Conservation (phyloP, 2,113 vertebrate genomes). For the Setophaga kirtlandii region DNA sequence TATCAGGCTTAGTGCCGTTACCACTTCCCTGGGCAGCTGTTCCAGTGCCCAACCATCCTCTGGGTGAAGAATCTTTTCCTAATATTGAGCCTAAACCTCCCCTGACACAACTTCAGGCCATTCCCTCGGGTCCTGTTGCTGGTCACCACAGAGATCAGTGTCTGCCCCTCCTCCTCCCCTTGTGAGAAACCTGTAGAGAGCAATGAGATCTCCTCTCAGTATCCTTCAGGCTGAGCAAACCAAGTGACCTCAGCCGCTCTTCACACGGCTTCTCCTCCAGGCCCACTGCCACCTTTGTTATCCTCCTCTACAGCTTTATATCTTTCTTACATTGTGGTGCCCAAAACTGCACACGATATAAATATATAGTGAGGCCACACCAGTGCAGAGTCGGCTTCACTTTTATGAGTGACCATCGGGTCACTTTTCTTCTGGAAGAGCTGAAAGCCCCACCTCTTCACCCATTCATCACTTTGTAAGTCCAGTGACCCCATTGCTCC, state of each 20-base stretch:
- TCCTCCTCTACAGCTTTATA: neutral
- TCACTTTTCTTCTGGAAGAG: neutral
- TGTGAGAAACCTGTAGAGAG: neutral
- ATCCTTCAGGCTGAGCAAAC: neutral
- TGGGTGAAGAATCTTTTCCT: neutral
- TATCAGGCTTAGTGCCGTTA: neutral
- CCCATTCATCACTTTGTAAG: neutral
- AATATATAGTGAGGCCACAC: neutral
- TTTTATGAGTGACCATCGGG: neutral
- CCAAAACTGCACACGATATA: neutral
- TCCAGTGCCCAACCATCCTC: accelerated
- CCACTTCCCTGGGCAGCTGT: neutral
- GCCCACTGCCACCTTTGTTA: neutral
- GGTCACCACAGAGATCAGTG: neutral
- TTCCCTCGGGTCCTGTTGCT: neutral
- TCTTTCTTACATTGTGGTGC: neutral
- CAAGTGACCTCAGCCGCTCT: neutral
- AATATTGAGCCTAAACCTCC: neutral
- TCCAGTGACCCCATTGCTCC: neutral
- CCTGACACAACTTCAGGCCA: neutral
- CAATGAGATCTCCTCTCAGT: neutral
- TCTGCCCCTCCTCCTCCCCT: neutral
- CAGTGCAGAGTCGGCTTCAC: neutral
- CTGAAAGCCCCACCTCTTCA: neutral
- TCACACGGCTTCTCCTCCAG: neutral